Conservation (phyloP, 2,797 vertebrate genomes). For the Todus mexicanus region DNA sequence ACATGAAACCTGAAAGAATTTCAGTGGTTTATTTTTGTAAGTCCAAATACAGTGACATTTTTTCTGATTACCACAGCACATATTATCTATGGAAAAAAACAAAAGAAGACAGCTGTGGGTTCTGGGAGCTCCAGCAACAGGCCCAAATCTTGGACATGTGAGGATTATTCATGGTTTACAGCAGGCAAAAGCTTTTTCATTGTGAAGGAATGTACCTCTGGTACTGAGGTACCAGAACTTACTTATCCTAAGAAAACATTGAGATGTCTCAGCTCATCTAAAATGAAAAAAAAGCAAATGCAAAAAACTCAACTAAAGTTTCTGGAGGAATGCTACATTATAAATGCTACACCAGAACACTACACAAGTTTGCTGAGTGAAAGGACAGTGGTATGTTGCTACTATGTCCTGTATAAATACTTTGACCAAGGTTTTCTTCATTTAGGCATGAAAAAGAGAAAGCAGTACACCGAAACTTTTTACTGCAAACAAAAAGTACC, state of each 20-base stretch:
- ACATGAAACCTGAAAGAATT: background rate
- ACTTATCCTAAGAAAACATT: background rate
- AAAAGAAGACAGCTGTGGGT: background rate
- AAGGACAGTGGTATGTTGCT: background rate
- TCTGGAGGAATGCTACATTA: background rate
- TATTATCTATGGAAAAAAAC: background rate
- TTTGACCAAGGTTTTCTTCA: background rate
- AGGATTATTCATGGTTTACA: background rate
- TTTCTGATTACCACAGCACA: background rate
- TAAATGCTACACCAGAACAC: background rate
- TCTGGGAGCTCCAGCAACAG: background rate
- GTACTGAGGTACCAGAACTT: background rate
- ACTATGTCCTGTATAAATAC: background rate
- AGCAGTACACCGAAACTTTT: background rate
- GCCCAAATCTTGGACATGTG: background rate
- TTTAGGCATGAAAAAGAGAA: background rate
- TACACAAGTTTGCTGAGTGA: background rate
- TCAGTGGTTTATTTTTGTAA: background rate
- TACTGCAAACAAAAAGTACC: background rate
- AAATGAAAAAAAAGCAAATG: background rate
- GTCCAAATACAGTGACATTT: background rate
- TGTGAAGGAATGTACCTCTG: background rate
- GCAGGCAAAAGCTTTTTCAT: background rate
- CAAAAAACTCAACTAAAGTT: background rate
- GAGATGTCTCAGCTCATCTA: background rate